Evolutionary conservation across 2,113 vertebrate genomes (phyloP).

Genomic region (Rhabdornis inornatus): DNA sequence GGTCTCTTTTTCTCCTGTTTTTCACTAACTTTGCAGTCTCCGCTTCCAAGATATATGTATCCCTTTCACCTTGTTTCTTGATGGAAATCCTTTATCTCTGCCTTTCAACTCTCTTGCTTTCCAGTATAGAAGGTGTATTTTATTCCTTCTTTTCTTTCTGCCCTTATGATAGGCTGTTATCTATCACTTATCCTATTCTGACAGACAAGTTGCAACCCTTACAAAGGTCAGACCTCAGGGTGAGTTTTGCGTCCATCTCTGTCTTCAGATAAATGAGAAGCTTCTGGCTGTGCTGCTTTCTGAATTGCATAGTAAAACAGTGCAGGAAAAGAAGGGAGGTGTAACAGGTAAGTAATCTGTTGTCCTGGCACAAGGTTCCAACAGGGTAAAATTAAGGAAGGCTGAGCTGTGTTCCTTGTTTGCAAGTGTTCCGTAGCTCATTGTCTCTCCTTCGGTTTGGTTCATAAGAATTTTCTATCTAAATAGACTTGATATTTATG

Average conservation of each 20-base stretch:
- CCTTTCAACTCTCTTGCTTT: slow-evolving; percentile 22
- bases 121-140: not conserved
- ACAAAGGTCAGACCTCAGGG: not conserved
- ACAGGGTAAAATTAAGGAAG: not conserved
- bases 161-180: slow-evolving; percentile 23
- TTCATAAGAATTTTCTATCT: slow-evolving; percentile 43
- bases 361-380: not conserved
- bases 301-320: not conserved
- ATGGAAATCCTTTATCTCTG: not conserved
- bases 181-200: not conserved
- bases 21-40: not conserved
- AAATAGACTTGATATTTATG: slow-evolving; percentile 19
- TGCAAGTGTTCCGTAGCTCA: not conserved
- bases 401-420: not conserved
- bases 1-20: not conserved
- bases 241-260: not conserved
- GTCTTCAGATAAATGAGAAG: not conserved
- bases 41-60: not conserved
- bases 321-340: not conserved
- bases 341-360: not conserved
- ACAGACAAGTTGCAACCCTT: not conserved
- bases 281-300: not conserved
- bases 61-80: slow-evolving; percentile 12
- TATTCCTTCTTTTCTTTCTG: not conserved
- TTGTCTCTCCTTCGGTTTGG: slow-evolving; percentile 19